Evolutionary conservation across 2,797 vertebrate species (phyloP), one percentile per base, ranked within the genome.

Genomic region (Sciurus vulgaris): DNA sequence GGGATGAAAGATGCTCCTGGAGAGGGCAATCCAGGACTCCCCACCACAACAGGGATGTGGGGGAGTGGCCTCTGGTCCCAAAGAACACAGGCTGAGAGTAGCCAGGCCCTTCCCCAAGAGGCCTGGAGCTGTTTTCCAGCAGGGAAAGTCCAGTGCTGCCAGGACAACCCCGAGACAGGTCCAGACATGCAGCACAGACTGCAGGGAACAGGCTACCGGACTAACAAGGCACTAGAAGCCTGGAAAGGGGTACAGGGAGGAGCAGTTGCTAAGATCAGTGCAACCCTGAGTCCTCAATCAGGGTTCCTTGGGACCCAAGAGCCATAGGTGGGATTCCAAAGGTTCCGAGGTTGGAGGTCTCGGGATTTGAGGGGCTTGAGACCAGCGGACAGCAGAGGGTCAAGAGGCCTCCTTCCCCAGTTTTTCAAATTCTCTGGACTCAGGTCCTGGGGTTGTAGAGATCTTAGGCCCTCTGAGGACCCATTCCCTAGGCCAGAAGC

Each of bases 311-410:
- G 92, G 95, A 81, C 89, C 99, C 99, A 99, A 0, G 99, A 99
- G 61, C 99, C 99, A 0, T 99, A 99, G 0, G 99, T 99, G 89
- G 99, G 99, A 98, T 99, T 99, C 99, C 99, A 99, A 95, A 99
- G 98, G 91, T 99, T 99, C 98, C 99, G 99, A 96, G 99, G 97
- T 98, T 98, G 99, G 97, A 99, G 99, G 24, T 97, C 98, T 98
- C 98, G 97, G 98, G 98, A 94, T 98, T 95, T 98, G 95, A 97
- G 97, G 97, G 97, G 92, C 98, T 99, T 94, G 98, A 72, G 98
- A 97, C 99, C 98, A 99, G 4, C 72, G n/a, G 83, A 63, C 96
- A 97, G 47, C 97, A 97, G 73, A 97, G 97, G 24, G 94, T 94
- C 92, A n/a, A 95, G 41, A 87, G 92, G 72, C 86, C 93, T 85